These are phyloP conservation scores for Leptothorax acervorum DNA, from an alignment of 2,888 invertebrate species.

Conservation along the genomic window DNA sequence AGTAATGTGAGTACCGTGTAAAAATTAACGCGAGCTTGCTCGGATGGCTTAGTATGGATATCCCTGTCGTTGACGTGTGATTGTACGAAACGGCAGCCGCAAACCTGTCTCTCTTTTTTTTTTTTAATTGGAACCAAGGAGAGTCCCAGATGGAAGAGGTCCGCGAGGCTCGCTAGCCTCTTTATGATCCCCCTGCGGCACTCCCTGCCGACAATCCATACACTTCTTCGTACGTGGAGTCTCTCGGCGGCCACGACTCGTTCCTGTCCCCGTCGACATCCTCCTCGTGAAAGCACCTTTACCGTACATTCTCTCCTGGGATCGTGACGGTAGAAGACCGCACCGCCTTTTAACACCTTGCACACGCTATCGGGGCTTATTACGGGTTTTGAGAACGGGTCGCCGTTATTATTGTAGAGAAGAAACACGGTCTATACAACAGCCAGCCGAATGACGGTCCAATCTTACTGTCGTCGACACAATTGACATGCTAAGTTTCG, in stretches of 20 bases:
- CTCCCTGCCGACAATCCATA: constrained; percentile 68
- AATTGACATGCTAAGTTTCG: constrained; percentile 22
- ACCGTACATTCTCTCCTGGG: constrained; percentile 69
- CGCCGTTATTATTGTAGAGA: constrained; percentile 61
- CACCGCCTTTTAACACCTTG: constrained; percentile 64
- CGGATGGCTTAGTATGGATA: constrained; percentile 22
- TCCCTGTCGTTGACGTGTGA: constrained; percentile 21
- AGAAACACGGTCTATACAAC: constrained; percentile 30
- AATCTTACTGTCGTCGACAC: constrained; percentile 36
- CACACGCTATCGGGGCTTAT: constrained; percentile 73
- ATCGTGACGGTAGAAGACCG: constrained; percentile 62
- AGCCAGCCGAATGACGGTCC: constrained; percentile 14
- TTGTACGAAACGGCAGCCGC: constrained; percentile 40
- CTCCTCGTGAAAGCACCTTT: constrained; percentile 74
- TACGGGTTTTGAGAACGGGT: constrained; percentile 77
- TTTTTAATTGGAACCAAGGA: constrained; percentile 59
- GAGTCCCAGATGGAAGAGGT: constrained; percentile 69
- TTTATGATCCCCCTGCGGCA: constrained; percentile 77
- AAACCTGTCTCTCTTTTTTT: constrained; percentile 41
- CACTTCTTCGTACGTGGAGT: constrained; percentile 56
- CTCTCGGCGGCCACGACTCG: constrained; percentile 66
- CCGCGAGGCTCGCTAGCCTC: constrained; percentile 71
- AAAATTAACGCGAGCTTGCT: constrained; percentile 25
- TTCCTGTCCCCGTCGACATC: constrained; percentile 72
- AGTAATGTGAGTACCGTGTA: constrained; percentile 31